A percentile compares a stretch with the other conserved stretches of the same genome.
Evolutionary conservation across 2,888 invertebrate genomes (phyloP).

Genomic region (Hetaerina titia): DNA sequence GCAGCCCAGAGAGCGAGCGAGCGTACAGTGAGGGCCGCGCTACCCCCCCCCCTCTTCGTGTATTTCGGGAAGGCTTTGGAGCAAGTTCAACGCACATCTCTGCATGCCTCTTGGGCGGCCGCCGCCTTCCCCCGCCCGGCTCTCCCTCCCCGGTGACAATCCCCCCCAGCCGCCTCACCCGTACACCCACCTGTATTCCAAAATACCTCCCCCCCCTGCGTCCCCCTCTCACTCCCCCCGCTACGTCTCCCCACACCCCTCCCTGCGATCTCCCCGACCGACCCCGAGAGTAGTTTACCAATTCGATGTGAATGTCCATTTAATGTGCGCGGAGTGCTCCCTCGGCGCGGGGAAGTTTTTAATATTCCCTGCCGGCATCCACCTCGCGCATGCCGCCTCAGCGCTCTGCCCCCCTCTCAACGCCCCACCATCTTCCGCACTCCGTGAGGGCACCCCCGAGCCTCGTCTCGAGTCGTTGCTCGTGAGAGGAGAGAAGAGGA

Average conservation of each 20-base stretch:
- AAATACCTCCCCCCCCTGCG: not conserved
- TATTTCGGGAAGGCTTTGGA: constrained; percentile 15
- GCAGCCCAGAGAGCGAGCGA: no score
- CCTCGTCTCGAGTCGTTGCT: not conserved
- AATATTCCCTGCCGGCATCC: not conserved
- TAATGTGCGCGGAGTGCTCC: not conserved
- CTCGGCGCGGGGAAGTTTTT: not conserved
- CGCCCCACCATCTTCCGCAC: not conserved
- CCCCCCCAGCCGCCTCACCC: not conserved
- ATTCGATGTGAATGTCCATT: constrained; percentile 30
- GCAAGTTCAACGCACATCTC: constrained; percentile 37
- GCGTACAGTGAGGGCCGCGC: no score
- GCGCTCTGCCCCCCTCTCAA: not conserved
- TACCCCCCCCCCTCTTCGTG: not conserved
- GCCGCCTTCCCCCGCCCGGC: not conserved
- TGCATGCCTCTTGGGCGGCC: not conserved
- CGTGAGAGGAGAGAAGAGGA: not conserved
- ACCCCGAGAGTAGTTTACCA: not conserved
- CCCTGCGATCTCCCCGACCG: not conserved
- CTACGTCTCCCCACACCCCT: not conserved
- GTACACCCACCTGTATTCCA: not conserved
- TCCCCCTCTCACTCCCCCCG: not conserved
- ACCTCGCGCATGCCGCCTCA: not conserved
- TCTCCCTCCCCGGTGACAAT: not conserved
- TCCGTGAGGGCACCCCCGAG: not conserved